phyloP scores from a whole-genome alignment of 2,113 vertebrate species.

The Helogale parvula region DNA sequence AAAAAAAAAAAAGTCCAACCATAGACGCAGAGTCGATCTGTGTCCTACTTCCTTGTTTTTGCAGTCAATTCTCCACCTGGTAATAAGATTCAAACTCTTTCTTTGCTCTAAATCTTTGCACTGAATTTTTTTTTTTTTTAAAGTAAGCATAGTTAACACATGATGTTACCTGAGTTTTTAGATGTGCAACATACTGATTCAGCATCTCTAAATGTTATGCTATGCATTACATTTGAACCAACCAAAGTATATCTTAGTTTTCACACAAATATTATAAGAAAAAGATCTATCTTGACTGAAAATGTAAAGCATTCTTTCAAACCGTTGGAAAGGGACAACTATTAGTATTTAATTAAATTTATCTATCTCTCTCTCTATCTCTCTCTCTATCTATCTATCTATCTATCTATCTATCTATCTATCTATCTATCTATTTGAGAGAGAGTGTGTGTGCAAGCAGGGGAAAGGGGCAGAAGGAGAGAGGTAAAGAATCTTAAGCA shows the following conservation, averaged over 20 bases:
- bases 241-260: neutral
- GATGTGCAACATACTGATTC: neutral
- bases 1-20: neutral
- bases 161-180: neutral
- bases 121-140: neutral
- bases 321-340: neutral
- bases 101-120: neutral
- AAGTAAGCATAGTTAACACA: neutral
- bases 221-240: neutral
- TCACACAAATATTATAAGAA: slow-evolving; percentile 30
- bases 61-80: neutral
- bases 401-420: too few relatives aligned
- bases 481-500: too few relatives aligned
- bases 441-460: too few relatives aligned
- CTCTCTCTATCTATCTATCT: too few relatives aligned
- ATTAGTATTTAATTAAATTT: too few relatives aligned
- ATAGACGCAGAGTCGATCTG: neutral
- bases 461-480: too few relatives aligned
- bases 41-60: neutral
- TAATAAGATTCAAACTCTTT: neutral
- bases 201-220: neutral
- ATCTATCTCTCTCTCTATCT: too few relatives aligned
- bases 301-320: neutral
- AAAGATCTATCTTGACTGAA: neutral
- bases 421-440: too few relatives aligned